These are phyloP conservation scores for Myiotriccus ornatus DNA, from an alignment of 2,797 vertebrate species.

Conservation along the genomic window DNA sequence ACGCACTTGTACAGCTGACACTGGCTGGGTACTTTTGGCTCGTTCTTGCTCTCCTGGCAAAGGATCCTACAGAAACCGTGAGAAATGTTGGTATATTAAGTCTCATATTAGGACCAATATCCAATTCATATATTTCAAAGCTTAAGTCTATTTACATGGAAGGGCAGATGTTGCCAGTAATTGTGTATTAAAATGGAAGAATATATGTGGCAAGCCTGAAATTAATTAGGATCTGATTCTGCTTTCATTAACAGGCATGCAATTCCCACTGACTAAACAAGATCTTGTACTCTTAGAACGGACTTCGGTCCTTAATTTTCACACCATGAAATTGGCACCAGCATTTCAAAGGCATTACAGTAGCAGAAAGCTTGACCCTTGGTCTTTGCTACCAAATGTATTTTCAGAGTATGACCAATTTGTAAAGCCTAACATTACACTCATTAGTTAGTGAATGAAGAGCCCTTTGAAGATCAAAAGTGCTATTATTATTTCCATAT, in stretches of 20 bases:
- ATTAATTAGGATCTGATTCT: constrained; percentile 38
- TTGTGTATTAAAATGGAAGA: not conserved
- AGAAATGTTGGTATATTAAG: not conserved
- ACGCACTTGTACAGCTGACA: not conserved
- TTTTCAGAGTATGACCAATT: constrained; percentile 36
- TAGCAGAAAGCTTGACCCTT: constrained; percentile 41
- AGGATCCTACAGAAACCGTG: not conserved
- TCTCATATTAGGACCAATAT: not conserved
- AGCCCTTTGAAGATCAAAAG: constrained; percentile 57
- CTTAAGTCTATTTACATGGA: not conserved
- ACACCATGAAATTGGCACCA: not conserved
- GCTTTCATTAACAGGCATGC: not conserved
- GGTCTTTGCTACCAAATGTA: constrained; percentile 36
- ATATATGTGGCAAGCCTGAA: not conserved
- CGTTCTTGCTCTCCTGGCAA: not conserved
- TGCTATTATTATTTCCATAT: constrained; percentile 33
- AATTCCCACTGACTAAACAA: constrained; percentile 7
- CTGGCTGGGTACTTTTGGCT: not conserved
- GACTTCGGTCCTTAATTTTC: constrained; percentile 1
- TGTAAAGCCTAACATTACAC: constrained; percentile 1
- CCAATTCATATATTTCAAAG: not conserved
- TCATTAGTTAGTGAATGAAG: constrained; percentile 9
- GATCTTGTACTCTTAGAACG: not conserved
- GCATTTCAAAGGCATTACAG: constrained; percentile 18
- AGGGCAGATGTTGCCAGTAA: not conserved